phyloP scores from a whole-genome alignment of 2,888 invertebrate species.

The Lithophane leautieri region DNA sequence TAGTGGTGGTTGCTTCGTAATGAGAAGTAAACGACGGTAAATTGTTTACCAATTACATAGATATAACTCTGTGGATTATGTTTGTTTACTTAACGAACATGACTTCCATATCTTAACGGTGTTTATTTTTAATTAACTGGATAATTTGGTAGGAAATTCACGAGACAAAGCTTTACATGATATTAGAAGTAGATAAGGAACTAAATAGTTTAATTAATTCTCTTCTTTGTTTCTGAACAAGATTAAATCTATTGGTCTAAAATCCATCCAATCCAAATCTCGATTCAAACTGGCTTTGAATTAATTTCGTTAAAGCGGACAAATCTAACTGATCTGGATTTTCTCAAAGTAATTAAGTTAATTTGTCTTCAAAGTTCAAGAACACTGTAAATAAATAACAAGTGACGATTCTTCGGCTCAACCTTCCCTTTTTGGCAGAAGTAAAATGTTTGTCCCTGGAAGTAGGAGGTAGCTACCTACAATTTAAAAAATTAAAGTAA shows the following conservation, averaged over 20 bases:
- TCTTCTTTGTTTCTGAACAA: neutral
- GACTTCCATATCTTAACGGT: slow-evolving; percentile 44
- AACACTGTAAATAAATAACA: slow-evolving; percentile 12
- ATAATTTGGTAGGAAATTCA: slow-evolving; percentile 35
- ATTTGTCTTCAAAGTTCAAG: slow-evolving; percentile 20
- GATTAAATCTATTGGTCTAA: slow-evolving; percentile 1
- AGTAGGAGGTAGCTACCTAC: neutral
- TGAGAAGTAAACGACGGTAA: slow-evolving; percentile 13
- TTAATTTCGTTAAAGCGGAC: slow-evolving; percentile 22
- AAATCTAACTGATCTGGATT: slow-evolving; percentile 21
- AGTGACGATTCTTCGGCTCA: neutral
- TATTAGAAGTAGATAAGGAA: slow-evolving; percentile 3
- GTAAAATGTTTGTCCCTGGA: neutral
- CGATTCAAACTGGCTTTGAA: slow-evolving; percentile 15
- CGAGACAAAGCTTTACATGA: neutral
- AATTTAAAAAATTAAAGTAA: too few species aligned
- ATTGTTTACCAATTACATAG: slow-evolving; percentile 33
- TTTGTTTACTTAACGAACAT: slow-evolving; percentile 41
- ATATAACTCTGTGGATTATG: slow-evolving; percentile 40
- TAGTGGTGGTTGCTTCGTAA: slow-evolving; percentile 27
- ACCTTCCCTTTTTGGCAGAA: slow-evolving; percentile 8
- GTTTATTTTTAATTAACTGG: slow-evolving; percentile 37
- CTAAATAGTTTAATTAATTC: neutral
- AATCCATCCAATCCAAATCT: slow-evolving; percentile 15
- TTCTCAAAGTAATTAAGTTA: slow-evolving; percentile 36